These are phyloP conservation scores for Pollenia griseotomentosa DNA, from an alignment of 2,888 invertebrate species.

Conservation along the genomic window DNA sequence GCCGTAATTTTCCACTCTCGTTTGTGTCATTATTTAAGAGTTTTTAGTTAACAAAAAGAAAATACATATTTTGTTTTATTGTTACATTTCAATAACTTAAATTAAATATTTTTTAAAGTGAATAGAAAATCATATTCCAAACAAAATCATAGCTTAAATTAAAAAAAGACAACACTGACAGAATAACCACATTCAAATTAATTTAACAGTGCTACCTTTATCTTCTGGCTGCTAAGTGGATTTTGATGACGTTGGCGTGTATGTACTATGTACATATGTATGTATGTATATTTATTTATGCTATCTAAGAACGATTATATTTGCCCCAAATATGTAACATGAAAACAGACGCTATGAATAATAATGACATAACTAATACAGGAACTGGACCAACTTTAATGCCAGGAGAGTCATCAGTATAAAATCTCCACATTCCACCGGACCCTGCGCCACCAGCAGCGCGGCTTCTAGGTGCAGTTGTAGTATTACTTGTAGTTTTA, in stretches of 20 bases:
- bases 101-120: not conserved
- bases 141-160: too few species aligned
- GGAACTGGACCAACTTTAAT: slow-evolving; percentile 99
- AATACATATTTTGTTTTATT: too few species aligned
- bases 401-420: slow-evolving; percentile 99
- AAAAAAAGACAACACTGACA: too few species aligned
- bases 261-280: too few species aligned
- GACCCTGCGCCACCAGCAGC: slow-evolving; percentile 93
- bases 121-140: not conserved
- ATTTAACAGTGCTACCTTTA: not conserved
- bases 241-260: slow-evolving; percentile 45
- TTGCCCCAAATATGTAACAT: slow-evolving; percentile 99
- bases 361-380: slow-evolving; percentile 98
- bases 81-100: too few species aligned
- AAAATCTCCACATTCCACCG: slow-evolving; percentile 99
- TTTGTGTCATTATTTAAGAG: too few species aligned
- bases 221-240: not conserved
- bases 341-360: slow-evolving; percentile 99
- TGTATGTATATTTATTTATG: not conserved
- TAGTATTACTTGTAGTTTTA: slow-evolving; percentile 87
- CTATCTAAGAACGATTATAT: slow-evolving; percentile 91
- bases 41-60: too few species aligned
- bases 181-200: too few species aligned
- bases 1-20: too few species aligned
- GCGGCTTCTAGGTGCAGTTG: slow-evolving; percentile 89